Evolutionary conservation across 2,888 invertebrate species (phyloP), one percentile per base, ranked within the genome.

Genomic region (Tetramorium bicarinatum): DNA sequence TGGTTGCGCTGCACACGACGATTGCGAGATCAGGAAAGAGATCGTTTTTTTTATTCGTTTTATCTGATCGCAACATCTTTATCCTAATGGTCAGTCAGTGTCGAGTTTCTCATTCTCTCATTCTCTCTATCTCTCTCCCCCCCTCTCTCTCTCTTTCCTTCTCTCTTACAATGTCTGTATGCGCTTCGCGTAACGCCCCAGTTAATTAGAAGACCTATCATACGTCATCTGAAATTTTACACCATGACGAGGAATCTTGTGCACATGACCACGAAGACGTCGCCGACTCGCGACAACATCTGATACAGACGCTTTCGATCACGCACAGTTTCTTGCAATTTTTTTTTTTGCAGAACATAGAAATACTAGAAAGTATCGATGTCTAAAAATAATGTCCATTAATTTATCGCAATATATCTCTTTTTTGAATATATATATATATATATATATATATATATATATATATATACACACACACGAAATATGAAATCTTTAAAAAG

Each of bases 161-260:
- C 18, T 59, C 38, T 56, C 71, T 79, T 21, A 79, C 56, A 47
- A 44, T 71, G 21, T 15, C 56, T 9, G 15, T 69, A 18, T 34
- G 18, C 34, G 72, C 47, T 49, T 79, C 34, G 44, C 29, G 77
- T 11, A 69, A 77, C 54, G 77, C 77, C 54, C 71, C n/a, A 77
- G 54, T 77, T 77, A 77, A 77, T 77, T 77, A 77, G 54, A 18
- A 69, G 71, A 67, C n/a, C 71, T 71, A 71, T 79, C 71, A 13
- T 77, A 77, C 71, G 56, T 79, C 79, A 79, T 79, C 79, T 79
- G 44, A 71, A 79, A 79, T 71, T 79, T 79, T 71, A 79, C 21
- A 54, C 54, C 77, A n/a, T 25, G 25, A 41, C 41, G 18, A 69
- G 11, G 67, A 77, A 77, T 69, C 71, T 77, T 54, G 69, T 54